Conservation (phyloP, 1,140 invertebrate species). For the Phenacoccus solenopsis region DNA sequence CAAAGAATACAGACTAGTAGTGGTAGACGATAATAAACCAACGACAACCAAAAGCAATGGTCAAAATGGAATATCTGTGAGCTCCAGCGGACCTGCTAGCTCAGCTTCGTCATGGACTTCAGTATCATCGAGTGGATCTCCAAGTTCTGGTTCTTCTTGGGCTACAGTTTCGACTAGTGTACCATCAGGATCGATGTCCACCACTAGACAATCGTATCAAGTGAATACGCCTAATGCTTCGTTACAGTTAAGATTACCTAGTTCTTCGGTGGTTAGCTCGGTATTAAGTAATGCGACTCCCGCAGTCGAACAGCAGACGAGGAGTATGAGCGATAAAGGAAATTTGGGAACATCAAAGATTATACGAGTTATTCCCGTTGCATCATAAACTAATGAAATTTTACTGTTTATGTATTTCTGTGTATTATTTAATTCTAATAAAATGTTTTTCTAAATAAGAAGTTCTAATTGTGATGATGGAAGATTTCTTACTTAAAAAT, state of each 20-base stretch:
- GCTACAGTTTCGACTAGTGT: no score
- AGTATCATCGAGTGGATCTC: no score
- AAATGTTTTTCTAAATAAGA: no score
- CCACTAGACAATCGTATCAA: not conserved
- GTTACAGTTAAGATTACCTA: not conserved
- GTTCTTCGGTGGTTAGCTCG: not conserved
- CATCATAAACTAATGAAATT: not conserved
- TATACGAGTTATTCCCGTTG: not conserved
- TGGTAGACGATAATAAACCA: not conserved
- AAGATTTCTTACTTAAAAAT: no score
- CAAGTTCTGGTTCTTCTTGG: no score
- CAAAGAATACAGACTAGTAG: not conserved
- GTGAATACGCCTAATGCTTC: not conserved
- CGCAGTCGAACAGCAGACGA: not conserved
- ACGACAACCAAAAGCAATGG: not conserved
- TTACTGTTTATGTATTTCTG: no score
- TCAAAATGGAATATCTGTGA: not conserved
- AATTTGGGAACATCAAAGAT: not conserved
- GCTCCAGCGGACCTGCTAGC: not conserved
- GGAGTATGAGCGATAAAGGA: not conserved
- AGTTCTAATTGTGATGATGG: no score
- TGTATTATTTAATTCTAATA: not conserved
- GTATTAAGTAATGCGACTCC: not conserved
- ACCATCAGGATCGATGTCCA: no score
- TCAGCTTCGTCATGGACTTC: not conserved